Evolutionary conservation across 2,113 vertebrate genomes (phyloP), one percentile per base, ranked within the genome.

Genomic region (Rutilus rutilus): DNA sequence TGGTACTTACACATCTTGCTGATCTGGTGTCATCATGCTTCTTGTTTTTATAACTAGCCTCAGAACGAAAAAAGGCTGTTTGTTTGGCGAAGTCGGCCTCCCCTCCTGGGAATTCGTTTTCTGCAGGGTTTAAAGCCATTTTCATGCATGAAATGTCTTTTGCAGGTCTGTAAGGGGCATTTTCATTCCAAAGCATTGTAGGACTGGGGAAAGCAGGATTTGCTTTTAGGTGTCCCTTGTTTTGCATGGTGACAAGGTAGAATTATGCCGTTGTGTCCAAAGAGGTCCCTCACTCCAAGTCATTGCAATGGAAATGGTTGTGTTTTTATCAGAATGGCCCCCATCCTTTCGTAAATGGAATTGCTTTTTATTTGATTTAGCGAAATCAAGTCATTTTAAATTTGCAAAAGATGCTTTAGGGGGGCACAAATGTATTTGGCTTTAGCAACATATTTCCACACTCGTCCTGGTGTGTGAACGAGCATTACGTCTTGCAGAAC

Each of bases 161-260:
- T 87, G 92, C 92, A 93, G 93, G 91, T 94, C 91, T 89, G 86
- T 79, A 87, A 90, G 91, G 91, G 93, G 92, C 89, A 90, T 94
- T 92, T 94, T 95, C 92, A 94, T 94, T 95, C 95, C 94, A 95
- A 95, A 95, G 94, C 92, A 92, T 94, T 93, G 90, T 90, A 89
- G 78, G 92, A 93, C 89, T 91, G 90, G 91, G 89, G 90, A 92
- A 88, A 89, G 89, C 86, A 90, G 90, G 91, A 90, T 89, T 88
- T 90, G 92, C 91, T 93, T 91, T 73, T 83, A 93, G 92, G 92
- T 93, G 92, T 92, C 92, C 90, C 92, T 93, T 91, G 86, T 86
- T 80, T 78, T 79, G 87, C 88, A 91, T 90, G 88, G 86, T 90
- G 90, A 87, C 88, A 77, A 87, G 86, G 85, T 88, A 79, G 89